Evolutionary conservation across 2,888 invertebrate species (phyloP).

Genomic region (Syrphus vitripennis): DNA sequence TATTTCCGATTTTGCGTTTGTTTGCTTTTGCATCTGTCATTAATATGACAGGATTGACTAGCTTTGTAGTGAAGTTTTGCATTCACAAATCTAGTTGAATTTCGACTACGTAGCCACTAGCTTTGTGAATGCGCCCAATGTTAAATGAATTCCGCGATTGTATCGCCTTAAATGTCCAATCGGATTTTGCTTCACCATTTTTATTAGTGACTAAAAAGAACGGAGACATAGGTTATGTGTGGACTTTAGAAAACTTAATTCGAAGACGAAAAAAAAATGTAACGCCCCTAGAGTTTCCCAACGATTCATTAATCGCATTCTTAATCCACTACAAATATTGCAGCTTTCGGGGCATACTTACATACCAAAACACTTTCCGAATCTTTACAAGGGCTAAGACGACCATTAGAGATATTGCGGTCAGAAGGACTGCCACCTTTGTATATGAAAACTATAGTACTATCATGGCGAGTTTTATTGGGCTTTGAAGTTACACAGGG

Average conservation of each 20-base stretch:
- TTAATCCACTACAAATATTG: neutral
- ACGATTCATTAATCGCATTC: neutral
- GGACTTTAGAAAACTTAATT: neutral
- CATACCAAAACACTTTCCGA: neutral
- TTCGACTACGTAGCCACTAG: no score
- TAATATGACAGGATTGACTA: no score
- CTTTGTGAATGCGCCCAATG: neutral
- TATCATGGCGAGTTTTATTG: neutral
- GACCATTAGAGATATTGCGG: neutral
- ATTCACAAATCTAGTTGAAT: no score
- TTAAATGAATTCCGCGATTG: neutral
- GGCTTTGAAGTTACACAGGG: neutral
- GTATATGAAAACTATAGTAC: constrained; percentile 6
- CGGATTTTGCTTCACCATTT: neutral
- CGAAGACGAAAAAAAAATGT: neutral
- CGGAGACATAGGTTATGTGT: neutral
- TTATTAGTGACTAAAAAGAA: neutral
- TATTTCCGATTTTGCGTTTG: no score
- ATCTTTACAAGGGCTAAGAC: neutral
- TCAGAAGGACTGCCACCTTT: constrained; percentile 2
- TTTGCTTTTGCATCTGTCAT: no score
- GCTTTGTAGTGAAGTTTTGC: no score
- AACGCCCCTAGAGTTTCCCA: neutral
- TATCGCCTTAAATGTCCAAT: neutral
- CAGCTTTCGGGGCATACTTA: neutral